A percentile compares a stretch with the other conserved stretches of the same genome.
Conservation (phyloP, 2,113 vertebrate genomes). For the Ranitomeya imitator region DNA sequence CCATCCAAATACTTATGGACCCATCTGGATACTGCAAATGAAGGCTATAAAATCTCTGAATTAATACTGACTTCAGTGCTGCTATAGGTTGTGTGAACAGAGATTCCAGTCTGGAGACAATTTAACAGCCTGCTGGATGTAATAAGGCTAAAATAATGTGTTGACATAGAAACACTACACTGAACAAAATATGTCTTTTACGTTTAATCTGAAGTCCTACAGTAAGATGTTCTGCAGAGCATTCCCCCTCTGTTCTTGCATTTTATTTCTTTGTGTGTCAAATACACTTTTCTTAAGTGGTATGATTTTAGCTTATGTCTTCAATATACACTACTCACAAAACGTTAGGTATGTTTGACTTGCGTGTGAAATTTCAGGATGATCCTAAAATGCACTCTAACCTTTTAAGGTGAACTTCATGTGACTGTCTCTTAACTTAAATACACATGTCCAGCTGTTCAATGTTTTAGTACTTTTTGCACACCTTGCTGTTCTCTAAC, state of each 20-base stretch:
- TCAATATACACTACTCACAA: too few species aligned
- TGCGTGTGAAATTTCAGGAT: too few species aligned
- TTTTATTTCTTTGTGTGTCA: neutral
- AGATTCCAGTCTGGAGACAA: neutral
- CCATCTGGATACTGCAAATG: too few species aligned
- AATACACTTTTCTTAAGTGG: neutral
- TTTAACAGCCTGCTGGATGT: conserved; percentile 21
- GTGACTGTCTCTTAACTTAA: too few species aligned
- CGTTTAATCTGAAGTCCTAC: neutral
- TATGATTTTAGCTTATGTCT: neutral
- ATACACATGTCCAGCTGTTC: too few species aligned
- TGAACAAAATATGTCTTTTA: conserved; percentile 13
- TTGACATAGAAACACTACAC: conserved; percentile 39
- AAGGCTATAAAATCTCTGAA: neutral
- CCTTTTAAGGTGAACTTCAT: too few species aligned
- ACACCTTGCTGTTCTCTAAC: too few species aligned
- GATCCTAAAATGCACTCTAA: too few species aligned
- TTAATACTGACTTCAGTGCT: neutral
- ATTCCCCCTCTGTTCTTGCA: neutral
- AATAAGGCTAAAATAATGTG: conserved; percentile 26
- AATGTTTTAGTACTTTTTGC: too few species aligned
- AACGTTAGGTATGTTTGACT: too few species aligned
- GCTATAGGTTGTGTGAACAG: neutral
- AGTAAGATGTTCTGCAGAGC: neutral
- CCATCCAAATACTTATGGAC: too few species aligned